Conservation (phyloP, 2,797 vertebrate species). For the Myotis findleyi region DNA sequence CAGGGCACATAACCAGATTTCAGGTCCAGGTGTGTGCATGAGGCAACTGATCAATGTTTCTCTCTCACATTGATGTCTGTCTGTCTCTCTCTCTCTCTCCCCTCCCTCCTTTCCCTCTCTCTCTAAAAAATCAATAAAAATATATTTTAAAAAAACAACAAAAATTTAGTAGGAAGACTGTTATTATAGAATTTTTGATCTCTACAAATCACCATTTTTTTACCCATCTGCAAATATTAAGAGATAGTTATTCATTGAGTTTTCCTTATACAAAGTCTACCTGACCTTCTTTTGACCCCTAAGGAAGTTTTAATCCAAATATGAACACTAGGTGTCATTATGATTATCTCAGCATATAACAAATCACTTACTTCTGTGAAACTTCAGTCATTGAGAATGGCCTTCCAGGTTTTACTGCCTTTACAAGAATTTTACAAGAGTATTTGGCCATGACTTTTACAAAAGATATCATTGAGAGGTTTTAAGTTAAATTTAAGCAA, state of each 20-base stretch:
- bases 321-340: neutral
- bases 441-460: neutral
- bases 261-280: neutral
- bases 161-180: neutral
- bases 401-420: neutral
- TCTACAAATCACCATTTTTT: conserved; percentile 11
- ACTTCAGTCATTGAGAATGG: neutral
- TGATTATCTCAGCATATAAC: conserved; percentile 18
- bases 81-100: no score
- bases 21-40: no score
- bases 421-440: conserved; percentile 24
- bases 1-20: no score
- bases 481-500: neutral
- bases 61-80: no score
- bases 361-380: neutral
- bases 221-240: conserved; percentile 40
- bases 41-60: no score
- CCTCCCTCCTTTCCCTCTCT: no score
- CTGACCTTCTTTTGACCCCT: conserved; percentile 31
- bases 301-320: conserved; percentile 13
- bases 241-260: neutral
- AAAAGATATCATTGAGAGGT: neutral
- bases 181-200: conserved; percentile 35
- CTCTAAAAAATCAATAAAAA: no score
- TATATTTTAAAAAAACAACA: neutral